phyloP scores from a whole-genome alignment of 2,888 invertebrate species.

The Lycaena phlaeas region DNA sequence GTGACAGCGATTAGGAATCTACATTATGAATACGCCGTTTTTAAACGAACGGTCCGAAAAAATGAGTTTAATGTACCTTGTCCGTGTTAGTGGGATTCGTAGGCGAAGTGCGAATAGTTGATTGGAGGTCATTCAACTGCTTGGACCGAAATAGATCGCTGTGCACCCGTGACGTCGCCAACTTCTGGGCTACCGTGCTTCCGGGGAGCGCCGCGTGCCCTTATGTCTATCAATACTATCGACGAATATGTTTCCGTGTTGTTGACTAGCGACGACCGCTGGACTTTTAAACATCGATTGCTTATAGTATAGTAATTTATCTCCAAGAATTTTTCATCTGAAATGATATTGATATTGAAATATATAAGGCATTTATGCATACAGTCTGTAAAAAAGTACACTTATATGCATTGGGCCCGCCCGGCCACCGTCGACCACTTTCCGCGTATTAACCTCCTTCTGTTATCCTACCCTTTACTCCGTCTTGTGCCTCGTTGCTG shows the following conservation, averaged over 20 bases:
- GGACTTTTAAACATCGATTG: no score
- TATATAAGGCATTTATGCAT: no score
- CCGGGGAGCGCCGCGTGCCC: slow-evolving; percentile 41
- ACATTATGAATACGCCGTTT: background rate
- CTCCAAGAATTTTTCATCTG: no score
- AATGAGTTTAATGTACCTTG: slow-evolving; percentile 17
- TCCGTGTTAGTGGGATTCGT: slow-evolving; percentile 35
- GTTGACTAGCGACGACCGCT: no score
- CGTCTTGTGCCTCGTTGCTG: no score
- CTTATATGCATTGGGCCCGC: no score
- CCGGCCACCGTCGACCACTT: no score
- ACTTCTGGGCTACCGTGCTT: slow-evolving; percentile 38
- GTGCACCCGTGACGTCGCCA: slow-evolving; percentile 25
- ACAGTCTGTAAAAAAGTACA: no score
- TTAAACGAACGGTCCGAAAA: background rate
- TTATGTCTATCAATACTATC: slow-evolving; percentile 18
- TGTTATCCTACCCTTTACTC: no score
- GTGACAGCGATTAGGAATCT: slow-evolving; percentile 2
- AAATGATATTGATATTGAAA: no score
- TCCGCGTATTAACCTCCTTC: no score
- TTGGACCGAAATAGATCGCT: slow-evolving; percentile 63
- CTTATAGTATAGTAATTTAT: no score
- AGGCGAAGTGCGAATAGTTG: slow-evolving; percentile 65
- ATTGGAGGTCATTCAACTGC: slow-evolving; percentile 73
- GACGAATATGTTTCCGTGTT: background rate